phyloP scores from a whole-genome alignment of 2,888 invertebrate species.

The Yponomeuta malinellus region DNA sequence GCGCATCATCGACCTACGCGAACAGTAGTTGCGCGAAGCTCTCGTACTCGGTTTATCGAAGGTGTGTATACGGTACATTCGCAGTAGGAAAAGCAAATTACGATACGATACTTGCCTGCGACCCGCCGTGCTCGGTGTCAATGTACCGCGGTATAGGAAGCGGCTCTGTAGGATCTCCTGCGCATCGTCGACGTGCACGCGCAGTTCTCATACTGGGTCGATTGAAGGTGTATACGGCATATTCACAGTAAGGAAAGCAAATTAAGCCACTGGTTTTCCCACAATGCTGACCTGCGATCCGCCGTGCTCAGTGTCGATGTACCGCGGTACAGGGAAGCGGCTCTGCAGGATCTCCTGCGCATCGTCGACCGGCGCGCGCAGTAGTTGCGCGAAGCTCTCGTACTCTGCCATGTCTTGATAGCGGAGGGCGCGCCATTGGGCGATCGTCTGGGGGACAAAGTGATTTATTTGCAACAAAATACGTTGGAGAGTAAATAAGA shows the following conservation, averaged over 20 bases:
- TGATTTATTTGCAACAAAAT: background rate
- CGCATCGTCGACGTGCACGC: slow-evolving; percentile 48
- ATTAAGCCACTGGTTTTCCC: no score
- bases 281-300: slow-evolving; percentile 84
- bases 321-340: slow-evolving; percentile 98
- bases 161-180: no score
- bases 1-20: slow-evolving; percentile 40
- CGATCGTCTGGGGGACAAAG: slow-evolving; percentile 84
- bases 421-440: slow-evolving; percentile 95
- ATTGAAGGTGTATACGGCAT: no score
- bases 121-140: slow-evolving; percentile 99
- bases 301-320: slow-evolving; percentile 99
- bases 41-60: no score
- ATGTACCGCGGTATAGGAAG: slow-evolving; percentile 99
- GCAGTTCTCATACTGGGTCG: no score
- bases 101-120: slow-evolving; percentile 76
- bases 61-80: slow-evolving; percentile 39
- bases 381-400: slow-evolving; percentile 96
- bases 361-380: slow-evolving; percentile 97
- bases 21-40: slow-evolving; percentile 85
- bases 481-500: no score
- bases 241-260: no score
- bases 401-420: slow-evolving; percentile 99
- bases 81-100: no score
- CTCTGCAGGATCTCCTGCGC: slow-evolving; percentile 97